These are phyloP conservation scores for Acronicta psi DNA, from an alignment of 2,888 invertebrate species.

Conservation along the genomic window DNA sequence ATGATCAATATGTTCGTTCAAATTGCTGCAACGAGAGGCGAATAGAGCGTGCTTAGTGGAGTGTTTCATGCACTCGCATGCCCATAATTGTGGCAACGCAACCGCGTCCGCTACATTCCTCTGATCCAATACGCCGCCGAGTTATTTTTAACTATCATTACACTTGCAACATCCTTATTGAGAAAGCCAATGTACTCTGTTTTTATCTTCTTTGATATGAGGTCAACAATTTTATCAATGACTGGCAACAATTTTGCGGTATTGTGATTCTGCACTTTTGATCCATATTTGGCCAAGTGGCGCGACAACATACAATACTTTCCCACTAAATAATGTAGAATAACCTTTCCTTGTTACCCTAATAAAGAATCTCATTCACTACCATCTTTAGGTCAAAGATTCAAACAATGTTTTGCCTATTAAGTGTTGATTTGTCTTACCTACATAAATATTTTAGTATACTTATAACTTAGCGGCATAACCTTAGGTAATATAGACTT, in stretches of 20 bases:
- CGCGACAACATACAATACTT: neutral
- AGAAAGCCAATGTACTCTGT: slow-evolving; percentile 48
- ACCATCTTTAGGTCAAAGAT: too few relatives aligned
- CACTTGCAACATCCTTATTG: slow-evolving; percentile 57
- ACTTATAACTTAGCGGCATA: too few relatives aligned
- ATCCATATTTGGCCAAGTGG: neutral
- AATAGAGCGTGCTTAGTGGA: slow-evolving; percentile 76
- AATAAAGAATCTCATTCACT: too few relatives aligned
- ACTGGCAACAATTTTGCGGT: slow-evolving; percentile 14
- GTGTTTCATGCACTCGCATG: slow-evolving; percentile 81
- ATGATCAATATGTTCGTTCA: slow-evolving; percentile 65
- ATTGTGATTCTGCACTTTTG: slow-evolving; percentile 20
- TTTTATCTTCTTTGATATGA: slow-evolving; percentile 16
- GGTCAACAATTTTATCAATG: slow-evolving; percentile 29
- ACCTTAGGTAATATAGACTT: too few relatives aligned
- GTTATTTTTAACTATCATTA: slow-evolving; percentile 60
- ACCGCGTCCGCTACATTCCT: slow-evolving; percentile 82
- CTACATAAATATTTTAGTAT: too few relatives aligned
- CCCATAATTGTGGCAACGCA: slow-evolving; percentile 78
- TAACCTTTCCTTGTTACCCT: too few relatives aligned
- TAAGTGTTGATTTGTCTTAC: too few relatives aligned
- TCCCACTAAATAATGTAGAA: too few relatives aligned
- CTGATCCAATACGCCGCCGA: slow-evolving; percentile 68
- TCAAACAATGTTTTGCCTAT: too few relatives aligned
- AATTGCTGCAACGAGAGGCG: slow-evolving; percentile 73